Conservation (phyloP, 2,888 invertebrate genomes). For the Oithona nana region DNA sequence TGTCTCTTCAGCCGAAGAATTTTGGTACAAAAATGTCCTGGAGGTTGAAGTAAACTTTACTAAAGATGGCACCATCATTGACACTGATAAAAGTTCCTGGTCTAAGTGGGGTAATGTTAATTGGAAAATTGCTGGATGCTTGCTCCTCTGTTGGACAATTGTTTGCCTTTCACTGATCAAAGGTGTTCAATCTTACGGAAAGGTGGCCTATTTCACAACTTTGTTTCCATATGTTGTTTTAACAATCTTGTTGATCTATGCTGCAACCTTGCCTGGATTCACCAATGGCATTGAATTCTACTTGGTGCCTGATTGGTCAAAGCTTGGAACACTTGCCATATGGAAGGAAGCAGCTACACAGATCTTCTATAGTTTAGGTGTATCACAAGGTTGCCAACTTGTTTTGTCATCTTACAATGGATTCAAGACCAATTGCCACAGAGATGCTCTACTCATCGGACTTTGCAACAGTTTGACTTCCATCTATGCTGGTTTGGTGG, state of each 20-base stretch:
- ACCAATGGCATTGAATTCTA: not conserved
- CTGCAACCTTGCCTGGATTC: not conserved
- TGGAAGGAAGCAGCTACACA: slow-evolving; percentile 1
- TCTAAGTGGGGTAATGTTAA: slow-evolving; percentile 25
- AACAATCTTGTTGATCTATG: not conserved
- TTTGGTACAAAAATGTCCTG: slow-evolving; percentile 1
- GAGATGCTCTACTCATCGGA: slow-evolving; percentile 25
- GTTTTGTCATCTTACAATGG: not conserved
- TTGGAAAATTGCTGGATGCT: slow-evolving; percentile 32
- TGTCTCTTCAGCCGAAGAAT: not conserved
- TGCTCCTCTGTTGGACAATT: slow-evolving; percentile 31
- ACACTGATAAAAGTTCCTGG: slow-evolving; percentile 24
- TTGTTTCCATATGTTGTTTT: not conserved
- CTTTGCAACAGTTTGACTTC: slow-evolving; percentile 29
- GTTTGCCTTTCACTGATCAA: slow-evolving; percentile 23
- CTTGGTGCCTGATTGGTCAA: not conserved
- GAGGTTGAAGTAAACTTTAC: not conserved
- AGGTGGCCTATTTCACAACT: slow-evolving; percentile 18
- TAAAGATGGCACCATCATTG: not conserved
- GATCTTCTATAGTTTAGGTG: slow-evolving; percentile 7
- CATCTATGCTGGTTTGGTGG: slow-evolving; percentile 30
- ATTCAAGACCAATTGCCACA: slow-evolving; percentile 12
- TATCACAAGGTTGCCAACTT: not conserved
- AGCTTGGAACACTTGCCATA: not conserved
- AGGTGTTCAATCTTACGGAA: slow-evolving; percentile 23